Evolutionary conservation across 2,113 vertebrate genomes (phyloP), one percentile per base, ranked within the genome.

Genomic region (Actenoides lindsayi): DNA sequence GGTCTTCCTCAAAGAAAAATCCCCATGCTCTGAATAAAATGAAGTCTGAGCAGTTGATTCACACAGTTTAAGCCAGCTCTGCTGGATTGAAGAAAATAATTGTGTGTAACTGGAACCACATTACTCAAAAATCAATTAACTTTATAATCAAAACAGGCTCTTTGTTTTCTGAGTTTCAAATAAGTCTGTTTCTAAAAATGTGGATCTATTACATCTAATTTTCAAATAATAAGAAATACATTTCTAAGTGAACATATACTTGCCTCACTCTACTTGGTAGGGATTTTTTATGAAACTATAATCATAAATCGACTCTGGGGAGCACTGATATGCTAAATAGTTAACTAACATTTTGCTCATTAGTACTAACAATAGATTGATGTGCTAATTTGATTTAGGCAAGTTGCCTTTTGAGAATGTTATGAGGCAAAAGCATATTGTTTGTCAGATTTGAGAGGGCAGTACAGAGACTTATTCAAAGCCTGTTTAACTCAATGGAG

Each of bases 91-190:
- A 79, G 60, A 87, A 94, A 94, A 82, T 33, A 63, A 42, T 54
- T 83, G 7, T 56, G 31, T 89, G 54, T 35, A 77, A 89, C 59
- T 91, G 67, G 37, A 97, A 96, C 15, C 31, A 62, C 60, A 25
- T 90, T 87, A 53, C 28, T 76, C 56, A 74, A 83, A 82, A 70
- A 51, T 39, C 13, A 92, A 65, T 75, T 75, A 67, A 77, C 27
- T 78, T 81, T 46, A 70, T 87, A 90, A 94, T 70, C 42, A 94
- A 94, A 97, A 79, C 53, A 93, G 46, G 54, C 28, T 96, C 54
- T 48, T 83, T 91, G 18, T 77, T 82, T 91, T 56, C 63, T 75
- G 68, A 81, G 63, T 83, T 59, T 73, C 68, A 78, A 86, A 71
- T 21, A 93, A 17, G 30, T 46, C n/a, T 73, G 5, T 82, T 96